phyloP scores from a whole-genome alignment of 2,888 invertebrate genomes.

The Apantesis nais region DNA sequence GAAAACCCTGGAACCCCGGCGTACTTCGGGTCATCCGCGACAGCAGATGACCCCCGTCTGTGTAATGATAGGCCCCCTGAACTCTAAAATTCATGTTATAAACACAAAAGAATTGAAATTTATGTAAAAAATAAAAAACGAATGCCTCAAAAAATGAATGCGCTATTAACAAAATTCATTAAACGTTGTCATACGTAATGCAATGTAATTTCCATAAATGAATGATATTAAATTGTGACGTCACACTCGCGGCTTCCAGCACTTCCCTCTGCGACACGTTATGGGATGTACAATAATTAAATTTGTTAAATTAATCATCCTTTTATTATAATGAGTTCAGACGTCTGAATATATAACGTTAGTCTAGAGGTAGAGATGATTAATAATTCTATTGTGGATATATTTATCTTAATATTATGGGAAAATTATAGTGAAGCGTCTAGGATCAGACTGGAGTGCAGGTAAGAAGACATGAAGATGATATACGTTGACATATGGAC shows the following conservation, averaged over 20 bases:
- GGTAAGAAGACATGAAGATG: neutral
- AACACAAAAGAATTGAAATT: too few species aligned
- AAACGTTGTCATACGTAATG: constrained; percentile 24
- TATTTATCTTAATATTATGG: neutral
- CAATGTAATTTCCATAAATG: constrained; percentile 38
- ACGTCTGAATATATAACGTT: neutral
- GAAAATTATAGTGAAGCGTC: neutral
- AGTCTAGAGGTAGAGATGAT: neutral
- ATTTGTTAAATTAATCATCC: constrained; percentile 2
- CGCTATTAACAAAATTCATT: constrained; percentile 32
- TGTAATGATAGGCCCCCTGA: too few species aligned
- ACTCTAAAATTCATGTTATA: too few species aligned
- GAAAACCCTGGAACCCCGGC: too few species aligned
- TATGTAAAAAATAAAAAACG: neutral
- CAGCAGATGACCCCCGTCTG: too few species aligned
- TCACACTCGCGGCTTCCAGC: constrained; percentile 11
- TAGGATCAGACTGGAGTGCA: neutral
- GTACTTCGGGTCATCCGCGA: too few species aligned
- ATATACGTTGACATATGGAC: neutral
- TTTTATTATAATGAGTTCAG: constrained; percentile 12
- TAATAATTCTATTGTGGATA: neutral
- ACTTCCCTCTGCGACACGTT: constrained; percentile 3
- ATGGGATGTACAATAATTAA: constrained; percentile 1
- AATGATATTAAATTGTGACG: constrained; percentile 22
- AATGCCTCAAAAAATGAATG: neutral